Evolutionary conservation across 2,113 vertebrate species (phyloP), one percentile per base, ranked within the genome.

Genomic region (Trochalopteron elliotii): DNA sequence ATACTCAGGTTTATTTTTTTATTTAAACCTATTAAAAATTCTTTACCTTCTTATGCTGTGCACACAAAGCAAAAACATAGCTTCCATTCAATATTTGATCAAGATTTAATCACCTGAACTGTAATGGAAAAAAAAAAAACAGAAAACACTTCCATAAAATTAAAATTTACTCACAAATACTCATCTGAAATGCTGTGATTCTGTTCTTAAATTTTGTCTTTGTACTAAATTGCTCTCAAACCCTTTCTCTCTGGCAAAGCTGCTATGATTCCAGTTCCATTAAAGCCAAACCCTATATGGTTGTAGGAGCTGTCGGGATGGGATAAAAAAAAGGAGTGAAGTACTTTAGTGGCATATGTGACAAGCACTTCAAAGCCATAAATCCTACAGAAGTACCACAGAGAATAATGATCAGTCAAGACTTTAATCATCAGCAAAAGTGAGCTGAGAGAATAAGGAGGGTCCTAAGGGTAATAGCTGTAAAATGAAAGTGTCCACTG

Each of bases 341-440:
- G 63, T 87, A 87, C 78, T 94, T 69, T 40, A 90, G 79, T 92
- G 86, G 56, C 30, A 18, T 74, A 96, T 82, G 63, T 67, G 94
- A 96, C 92, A 92, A 89, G 69, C 90, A 92, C 81, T 96, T 96
- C 91, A 92, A 95, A 97, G 82, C 47, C 94, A 97, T 96, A 96
- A 96, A 94, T 97, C 80, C 91, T 70, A 81, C 74, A 56, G 88
- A 94, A 96, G 80, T 93, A 97, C 87, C 89, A 88, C 82, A 77
- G 80, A 97, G 93, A 97, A 61, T 47, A 93, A 91, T 74, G 87
- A 97, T 96, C 96, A 90, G 74, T 97, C 96, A 97, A 96, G 96
- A 97, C 83, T 97, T 97, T 96, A 98, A 98, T 98, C 96, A 98
- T 96, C 17, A 67, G 59, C 91, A 96, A 95, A 69, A 94, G 76